Base-by-base conservation (phyloP, 2,888 invertebrate genomes). In the Cheilosia urbana region DNA sequence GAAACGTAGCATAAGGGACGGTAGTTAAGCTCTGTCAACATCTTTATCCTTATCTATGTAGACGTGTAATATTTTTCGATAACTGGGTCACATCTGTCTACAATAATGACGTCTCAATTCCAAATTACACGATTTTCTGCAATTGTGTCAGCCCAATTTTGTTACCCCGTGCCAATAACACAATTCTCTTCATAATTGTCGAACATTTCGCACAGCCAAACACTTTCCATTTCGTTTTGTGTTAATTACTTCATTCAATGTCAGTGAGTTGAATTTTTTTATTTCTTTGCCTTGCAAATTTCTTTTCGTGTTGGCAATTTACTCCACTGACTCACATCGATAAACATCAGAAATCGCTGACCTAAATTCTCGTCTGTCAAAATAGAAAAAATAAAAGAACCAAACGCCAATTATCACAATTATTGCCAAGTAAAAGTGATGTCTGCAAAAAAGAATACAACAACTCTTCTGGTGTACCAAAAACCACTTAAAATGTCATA, bases 161-260 rank as follows among this genome's bases (percentile, higher is more conserved):
- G n/a, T 17, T 24, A 30, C 9, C 30, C 1, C 49, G 45, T 55
- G 55, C 66, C 19, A 55, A 42, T 69, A 42, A 80, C 73, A 73
- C 62, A 62, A n/a, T 34, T 68, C 13, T 51, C 42, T 27, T 37
- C 11, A 19, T 30, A 42, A 30, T 53, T 53, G 30, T 7, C 13
- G 13, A 27, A 30, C 11, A 37, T 21, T 24, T 71, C 49, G 30
- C 62, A 49, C 51, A 65, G 11, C 40, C 40, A 53, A 21, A 47
- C 27, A 53, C 62, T 73, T 65, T 77, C 66, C 40, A 66, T 62
- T 82, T 62, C 47, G 19, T 21, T 45, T 34, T 17, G 34, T 62
- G 65, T 45, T 82, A 82, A 82, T 82, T 82, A 24, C 77, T 57
- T 72, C 42, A 68, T 57, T 77, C 71, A 60, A 77, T 66, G 66